Base-by-base conservation (phyloP, 2,113 vertebrate genomes). In the Alces alces region DNA sequence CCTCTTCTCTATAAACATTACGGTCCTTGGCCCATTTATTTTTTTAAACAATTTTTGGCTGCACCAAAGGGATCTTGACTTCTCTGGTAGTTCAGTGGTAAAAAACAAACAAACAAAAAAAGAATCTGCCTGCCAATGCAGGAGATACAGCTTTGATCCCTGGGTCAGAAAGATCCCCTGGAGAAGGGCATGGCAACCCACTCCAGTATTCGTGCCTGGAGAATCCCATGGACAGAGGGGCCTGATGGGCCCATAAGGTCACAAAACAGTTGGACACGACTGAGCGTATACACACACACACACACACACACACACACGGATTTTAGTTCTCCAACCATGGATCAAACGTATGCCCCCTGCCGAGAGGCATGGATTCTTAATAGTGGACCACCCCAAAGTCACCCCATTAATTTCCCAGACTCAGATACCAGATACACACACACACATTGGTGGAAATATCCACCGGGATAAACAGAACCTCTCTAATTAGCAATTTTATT, bases 221-320 rank as follows among this genome's bases (percentile, higher is more conserved):
- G 64, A 5, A 36, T n/a, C 64, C 64, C 8, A 21, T 1, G 33
- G 64, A 36, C 64, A 36, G 17, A 21, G 64, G 17, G 0, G 8
- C 33, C 33, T 36, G 64, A 1, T 2, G 17, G 64, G 17, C n/a
- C 7, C 17, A 66, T 1, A 33, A 0, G 1, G 17, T 66, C 8
- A n/a, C 17, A n/a, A n/a, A n/a, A n/a, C 7, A 66, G 33, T 11
- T 19, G 3, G 9, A 66, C 33, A 66, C 7, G 33, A 66, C 16
- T 19, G 33, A 64, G 60, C 6, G 0, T 27, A 7, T 28, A 15
- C 13, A 15, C 58, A 60, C 27, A 60, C 27, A 60, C 58, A 28
- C 27, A 27, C 57, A 27, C 25, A 60, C 58, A 14, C 58, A 30
- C 60, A 33, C 14, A 33, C 3, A 33, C 0, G 30, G 6, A 33